Evolutionary conservation across 2,113 vertebrate genomes (phyloP), one percentile per base, ranked within the genome.

Genomic region (Aldabrachelys gigantea): DNA sequence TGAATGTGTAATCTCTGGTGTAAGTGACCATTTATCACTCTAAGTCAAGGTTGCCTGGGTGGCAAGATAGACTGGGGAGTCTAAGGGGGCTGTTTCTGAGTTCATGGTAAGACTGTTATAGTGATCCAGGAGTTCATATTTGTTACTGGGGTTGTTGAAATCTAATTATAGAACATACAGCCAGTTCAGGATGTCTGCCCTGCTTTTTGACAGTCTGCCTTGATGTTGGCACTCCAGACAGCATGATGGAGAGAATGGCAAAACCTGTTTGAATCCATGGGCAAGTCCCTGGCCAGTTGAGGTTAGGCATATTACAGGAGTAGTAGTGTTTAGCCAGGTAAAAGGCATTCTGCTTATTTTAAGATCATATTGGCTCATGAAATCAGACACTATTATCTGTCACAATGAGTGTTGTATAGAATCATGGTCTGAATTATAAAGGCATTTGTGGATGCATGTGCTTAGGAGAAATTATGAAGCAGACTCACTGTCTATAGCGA

Each of bases 391-490:
- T 93, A 72, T 86, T 80, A 41, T 83, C 90, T 96, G 93, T 96
- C 97, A 96, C 89, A 88, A 0, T 90, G 96, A 94, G 65, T 86
- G 96, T 90, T 92, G 88, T 82, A 95, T 92, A 80, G 93, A 96
- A 95, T 56, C 31, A 78, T 93, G 93, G 38, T 84, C 87, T 76
- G 86, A 88, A 91, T 95, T 91, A 93, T 78, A 89, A 92, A 89
- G 81, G 80, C 90, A 89, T 93, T 97, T 95, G 0, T 0, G 94
- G 95, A 96, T 94, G 80, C 91, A 82, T 52, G 85, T 2, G 57
- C 93, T 91, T 97, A 95, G 92, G 93, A 95, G 94, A 96, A 95
- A 91, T 97, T 96, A 76, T 92, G 92, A 91, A 91, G 95, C 91
- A 95, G 54, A 89, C 93, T 90, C 75, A 35, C 89, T 94, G 84